phyloP scores from a whole-genome alignment of 2,797 vertebrate species.

The Coluber constrictor region DNA sequence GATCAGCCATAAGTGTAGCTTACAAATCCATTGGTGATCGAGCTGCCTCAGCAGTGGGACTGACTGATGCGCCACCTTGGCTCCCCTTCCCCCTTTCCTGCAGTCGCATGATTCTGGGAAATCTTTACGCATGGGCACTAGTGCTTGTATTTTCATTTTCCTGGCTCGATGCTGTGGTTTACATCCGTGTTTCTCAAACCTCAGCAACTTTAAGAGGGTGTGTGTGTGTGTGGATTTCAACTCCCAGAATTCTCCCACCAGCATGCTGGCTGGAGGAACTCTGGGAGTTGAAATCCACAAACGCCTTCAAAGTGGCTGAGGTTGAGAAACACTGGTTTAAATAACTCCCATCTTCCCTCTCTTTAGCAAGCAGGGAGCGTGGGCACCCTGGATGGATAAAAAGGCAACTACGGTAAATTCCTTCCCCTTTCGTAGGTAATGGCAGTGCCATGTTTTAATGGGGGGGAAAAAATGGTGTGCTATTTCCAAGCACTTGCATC shows the following conservation, averaged over 20 bases:
- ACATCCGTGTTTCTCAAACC: not conserved
- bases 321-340: not conserved
- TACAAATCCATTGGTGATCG: not conserved
- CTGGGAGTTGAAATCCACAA: not conserved
- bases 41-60: not conserved
- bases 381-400: not conserved
- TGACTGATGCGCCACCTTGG: not conserved
- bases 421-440: not conserved
- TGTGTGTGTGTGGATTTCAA: not conserved
- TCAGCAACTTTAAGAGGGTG: not conserved
- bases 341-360: not conserved
- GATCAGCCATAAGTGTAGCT: not conserved
- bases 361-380: not conserved
- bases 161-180: conserved; percentile 13
- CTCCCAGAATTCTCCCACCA: not conserved
- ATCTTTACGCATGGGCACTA: conserved; percentile 24
- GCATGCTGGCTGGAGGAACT: not conserved
- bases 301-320: not conserved
- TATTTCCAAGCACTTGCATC: not conserved
- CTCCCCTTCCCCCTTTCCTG: not conserved
- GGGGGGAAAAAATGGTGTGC: not conserved
- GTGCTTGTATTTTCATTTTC: conserved; percentile 28
- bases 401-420: not conserved
- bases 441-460: not conserved
- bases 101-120: conserved; percentile 31